Base-by-base conservation (phyloP, 2,113 vertebrate genomes). In the Empidonax traillii region DNA sequence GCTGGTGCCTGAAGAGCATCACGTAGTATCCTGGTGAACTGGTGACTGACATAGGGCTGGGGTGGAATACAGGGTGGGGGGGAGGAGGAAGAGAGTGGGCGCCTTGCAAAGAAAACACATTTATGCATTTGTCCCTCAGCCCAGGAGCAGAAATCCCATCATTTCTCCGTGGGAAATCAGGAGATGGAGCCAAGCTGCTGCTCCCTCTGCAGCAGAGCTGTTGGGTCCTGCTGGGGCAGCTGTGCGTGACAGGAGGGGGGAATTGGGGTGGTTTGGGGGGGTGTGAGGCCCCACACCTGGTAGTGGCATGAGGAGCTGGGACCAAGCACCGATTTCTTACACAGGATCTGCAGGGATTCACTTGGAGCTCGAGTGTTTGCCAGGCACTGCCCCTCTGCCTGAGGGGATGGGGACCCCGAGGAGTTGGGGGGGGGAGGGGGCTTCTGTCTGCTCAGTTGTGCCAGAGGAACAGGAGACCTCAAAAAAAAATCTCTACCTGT, bases 21-120 rank as follows among this genome's bases (percentile, higher is more conserved):
- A 0, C 0, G 2, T 7, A 2, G 2, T 2, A 0, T 12, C 5
- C 6, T 3, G 10, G 74, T 1, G 27, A 20, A 12, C 44, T 2
- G 55, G 14, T 4, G 39, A 20, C 2, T 3, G 51, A 11, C 19
- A 7, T 1, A 4, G 35, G 74, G 59, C 1, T 41, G 75, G 27
- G 58, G 2, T 1, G 22, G 47, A 12, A 10, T 28, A 6, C 33
- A 2, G 30, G n/a, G 19, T 3, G 21, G 47, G 35, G 17, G n/a
- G 33, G 17, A 91, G 65, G 24, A n/a, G 33, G 62, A 11, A 8
- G 46, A 16, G 39, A 43, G 23, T 1, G 25, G 37, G 19, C 23
- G 61, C 16, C n/a, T 58, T 24, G 37, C 23, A 10, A 22, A 53
- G 51, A 80, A 37, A 83, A 39, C 8, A 7, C 6, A 1, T 35